Percentiles rank a stretch among this genome's conserved stretches.
These are phyloP conservation scores for Plestiodon gilberti DNA, from an alignment of 2,113 vertebrate genomes.

Conservation along the genomic window DNA sequence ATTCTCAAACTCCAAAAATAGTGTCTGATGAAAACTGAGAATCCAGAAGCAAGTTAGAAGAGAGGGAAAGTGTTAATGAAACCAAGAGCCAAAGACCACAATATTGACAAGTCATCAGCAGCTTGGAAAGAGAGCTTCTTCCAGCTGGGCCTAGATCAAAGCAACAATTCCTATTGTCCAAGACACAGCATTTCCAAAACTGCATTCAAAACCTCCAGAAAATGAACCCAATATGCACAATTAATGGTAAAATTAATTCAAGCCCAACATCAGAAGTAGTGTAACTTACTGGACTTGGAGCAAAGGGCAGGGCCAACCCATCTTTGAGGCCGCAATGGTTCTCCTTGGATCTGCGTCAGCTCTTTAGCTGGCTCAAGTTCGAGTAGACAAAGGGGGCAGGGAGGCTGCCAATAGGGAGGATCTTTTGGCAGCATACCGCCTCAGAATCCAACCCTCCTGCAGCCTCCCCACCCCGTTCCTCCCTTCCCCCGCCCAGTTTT, in stretches of 20 bases:
- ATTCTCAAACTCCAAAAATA: slow-evolving; percentile 73
- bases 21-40: slow-evolving; percentile 71
- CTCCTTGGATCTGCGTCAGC: no score
- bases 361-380: no score
- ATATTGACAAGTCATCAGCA: slow-evolving; percentile 67
- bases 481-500: no score
- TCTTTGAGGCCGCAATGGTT: no score
- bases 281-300: background rate
- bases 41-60: slow-evolving; percentile 52
- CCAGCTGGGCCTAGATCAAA: slow-evolving; percentile 71
- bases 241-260: slow-evolving; percentile 64
- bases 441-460: no score
- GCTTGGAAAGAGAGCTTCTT: slow-evolving; percentile 22
- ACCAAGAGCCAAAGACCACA: slow-evolving; percentile 62
- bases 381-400: no score
- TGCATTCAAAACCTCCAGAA: slow-evolving; percentile 68
- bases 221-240: slow-evolving; percentile 68
- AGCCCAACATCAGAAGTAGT: slow-evolving; percentile 38
- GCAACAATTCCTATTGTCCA: slow-evolving; percentile 64
- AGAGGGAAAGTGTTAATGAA: slow-evolving; percentile 52
- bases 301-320: background rate
- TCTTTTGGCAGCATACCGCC: no score
- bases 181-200: slow-evolving; percentile 58
- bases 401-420: no score
- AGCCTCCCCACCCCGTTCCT: no score